A percentile compares a stretch with the other conserved stretches of the same genome.
Evolutionary conservation across 2,888 invertebrate genomes (phyloP).

Genomic region (Microctonus aethiopoides): DNA sequence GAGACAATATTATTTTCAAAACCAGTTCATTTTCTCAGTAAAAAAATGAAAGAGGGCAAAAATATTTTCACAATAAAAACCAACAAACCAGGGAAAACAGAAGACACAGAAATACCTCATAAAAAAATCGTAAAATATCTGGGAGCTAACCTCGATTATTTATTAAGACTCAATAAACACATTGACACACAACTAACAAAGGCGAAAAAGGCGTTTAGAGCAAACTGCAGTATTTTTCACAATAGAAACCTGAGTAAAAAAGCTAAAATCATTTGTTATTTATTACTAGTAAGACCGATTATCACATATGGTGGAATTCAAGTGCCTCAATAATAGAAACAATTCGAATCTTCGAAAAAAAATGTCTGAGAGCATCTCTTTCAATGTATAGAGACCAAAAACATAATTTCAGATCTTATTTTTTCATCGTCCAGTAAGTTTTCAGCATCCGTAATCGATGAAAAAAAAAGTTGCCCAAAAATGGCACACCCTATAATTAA

Average conservation of each 20-base stretch:
- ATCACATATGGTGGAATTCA: slow-evolving; percentile 37
- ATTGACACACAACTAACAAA: slow-evolving; percentile 1
- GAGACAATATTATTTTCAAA: slow-evolving; percentile 37
- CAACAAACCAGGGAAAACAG: not conserved
- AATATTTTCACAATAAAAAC: not conserved
- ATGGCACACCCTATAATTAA: no score
- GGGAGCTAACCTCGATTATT: slow-evolving; percentile 9
- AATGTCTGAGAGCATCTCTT: slow-evolving; percentile 25
- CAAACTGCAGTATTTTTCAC: not conserved
- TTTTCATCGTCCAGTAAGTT: no score
- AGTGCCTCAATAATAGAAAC: slow-evolving; percentile 36
- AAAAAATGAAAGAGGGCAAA: not conserved
- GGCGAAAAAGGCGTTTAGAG: not conserved
- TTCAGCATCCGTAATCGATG: no score
- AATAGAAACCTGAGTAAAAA: not conserved
- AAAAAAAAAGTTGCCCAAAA: no score
- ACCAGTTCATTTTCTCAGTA: not conserved
- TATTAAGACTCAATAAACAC: slow-evolving; percentile 13
- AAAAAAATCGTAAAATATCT: slow-evolving; percentile 23
- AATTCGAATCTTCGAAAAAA: slow-evolving; percentile 34
- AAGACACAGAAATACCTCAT: not conserved
- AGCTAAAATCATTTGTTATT: slow-evolving; percentile 37
- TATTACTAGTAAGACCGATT: slow-evolving; percentile 32
- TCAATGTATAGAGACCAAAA: no score
- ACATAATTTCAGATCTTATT: no score